Conservation (phyloP, 2,113 vertebrate species). For the Astur gentilis region DNA sequence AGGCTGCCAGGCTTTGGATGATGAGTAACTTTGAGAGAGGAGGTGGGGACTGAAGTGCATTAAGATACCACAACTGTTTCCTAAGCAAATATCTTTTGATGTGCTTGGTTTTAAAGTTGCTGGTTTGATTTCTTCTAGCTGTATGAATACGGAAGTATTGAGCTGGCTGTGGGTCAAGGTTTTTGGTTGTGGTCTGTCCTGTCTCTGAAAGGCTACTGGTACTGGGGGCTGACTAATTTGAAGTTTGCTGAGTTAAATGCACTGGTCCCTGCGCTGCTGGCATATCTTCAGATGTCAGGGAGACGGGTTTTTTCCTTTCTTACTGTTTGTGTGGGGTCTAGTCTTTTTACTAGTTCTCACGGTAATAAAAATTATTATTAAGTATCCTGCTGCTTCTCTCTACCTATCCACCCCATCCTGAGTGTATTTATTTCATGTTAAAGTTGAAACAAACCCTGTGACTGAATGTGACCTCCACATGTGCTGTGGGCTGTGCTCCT, state of each 20-base stretch:
- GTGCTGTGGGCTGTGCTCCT: background rate
- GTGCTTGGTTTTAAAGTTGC: background rate
- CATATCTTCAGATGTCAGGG: background rate
- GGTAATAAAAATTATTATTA: background rate
- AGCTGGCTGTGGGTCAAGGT: background rate
- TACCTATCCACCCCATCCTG: fast-evolving
- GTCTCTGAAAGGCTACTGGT: background rate
- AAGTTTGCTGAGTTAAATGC: background rate
- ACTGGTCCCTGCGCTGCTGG: background rate
- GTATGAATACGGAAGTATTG: too few relatives aligned
- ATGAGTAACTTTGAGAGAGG: background rate
- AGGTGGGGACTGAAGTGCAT: background rate
- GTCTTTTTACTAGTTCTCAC: background rate
- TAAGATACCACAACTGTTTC: background rate
- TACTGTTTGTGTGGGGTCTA: background rate
- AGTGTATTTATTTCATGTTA: background rate
- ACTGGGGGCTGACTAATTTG: background rate
- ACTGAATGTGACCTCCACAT: background rate
- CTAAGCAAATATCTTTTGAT: background rate
- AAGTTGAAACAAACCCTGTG: background rate
- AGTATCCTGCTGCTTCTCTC: background rate
- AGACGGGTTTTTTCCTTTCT: background rate
- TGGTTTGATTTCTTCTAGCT: background rate
- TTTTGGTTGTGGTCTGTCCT: background rate
- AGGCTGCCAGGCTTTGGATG: background rate